Evolutionary conservation across 1,140 invertebrate species (phyloP).

Genomic region (Drosophila aff.): DNA sequence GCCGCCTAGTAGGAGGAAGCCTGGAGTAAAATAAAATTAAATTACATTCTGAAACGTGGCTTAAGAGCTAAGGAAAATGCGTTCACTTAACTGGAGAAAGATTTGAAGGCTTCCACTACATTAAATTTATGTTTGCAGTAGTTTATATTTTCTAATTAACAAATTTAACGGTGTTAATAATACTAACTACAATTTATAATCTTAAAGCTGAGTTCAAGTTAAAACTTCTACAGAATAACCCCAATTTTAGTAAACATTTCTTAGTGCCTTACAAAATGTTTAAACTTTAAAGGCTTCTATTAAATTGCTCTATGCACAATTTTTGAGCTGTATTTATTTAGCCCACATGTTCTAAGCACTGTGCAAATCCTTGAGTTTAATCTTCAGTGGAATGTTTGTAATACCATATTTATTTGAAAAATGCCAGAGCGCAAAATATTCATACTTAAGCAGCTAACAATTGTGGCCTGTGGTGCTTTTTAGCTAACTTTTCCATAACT

Average conservation of each 20-base stretch:
- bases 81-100: neutral
- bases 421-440: constrained; percentile 44
- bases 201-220: neutral
- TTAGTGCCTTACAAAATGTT: neutral
- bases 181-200: neutral
- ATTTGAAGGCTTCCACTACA: neutral
- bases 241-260: neutral
- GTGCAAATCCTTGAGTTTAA: constrained; percentile 39
- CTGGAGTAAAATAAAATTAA: constrained; percentile 9
- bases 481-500: constrained; percentile 60
- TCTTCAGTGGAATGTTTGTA: constrained; percentile 42
- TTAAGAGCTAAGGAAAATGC: neutral
- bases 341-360: constrained; percentile 29
- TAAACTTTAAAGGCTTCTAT: constrained; percentile 9
- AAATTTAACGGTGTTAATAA: neutral
- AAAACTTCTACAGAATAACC: neutral
- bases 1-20: neutral
- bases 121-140: no score
- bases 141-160: neutral
- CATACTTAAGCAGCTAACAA: constrained; percentile 53
- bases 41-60: neutral
- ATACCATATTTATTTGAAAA: constrained; percentile 49
- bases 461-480: constrained; percentile 46
- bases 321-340: constrained; percentile 12
- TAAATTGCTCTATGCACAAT: neutral